Evolutionary conservation across 2,888 invertebrate species (phyloP).

Genomic region (Oxystoma pomonae): DNA sequence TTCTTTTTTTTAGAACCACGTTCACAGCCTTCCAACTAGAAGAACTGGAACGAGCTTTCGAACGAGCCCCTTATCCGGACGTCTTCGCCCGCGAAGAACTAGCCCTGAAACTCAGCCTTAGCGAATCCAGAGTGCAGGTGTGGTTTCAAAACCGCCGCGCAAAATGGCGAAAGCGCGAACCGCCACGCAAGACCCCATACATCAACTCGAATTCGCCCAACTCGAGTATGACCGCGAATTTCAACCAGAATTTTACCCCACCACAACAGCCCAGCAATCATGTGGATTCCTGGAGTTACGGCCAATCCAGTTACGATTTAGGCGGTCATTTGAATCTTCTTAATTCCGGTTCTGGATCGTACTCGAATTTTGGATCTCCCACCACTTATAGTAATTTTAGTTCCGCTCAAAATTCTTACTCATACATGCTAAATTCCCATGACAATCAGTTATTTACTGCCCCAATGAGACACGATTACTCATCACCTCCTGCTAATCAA

Average conservation of each 20-base stretch:
- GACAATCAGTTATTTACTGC: slow-evolving; percentile 65
- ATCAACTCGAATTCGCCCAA: slow-evolving; percentile 67
- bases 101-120: slow-evolving; percentile 83
- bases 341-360: slow-evolving; percentile 57
- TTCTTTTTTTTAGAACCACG: slow-evolving; percentile 69
- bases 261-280: slow-evolving; percentile 47
- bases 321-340: slow-evolving; percentile 71
- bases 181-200: slow-evolving; percentile 84
- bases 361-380: slow-evolving; percentile 59
- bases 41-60: slow-evolving; percentile 89
- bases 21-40: slow-evolving; percentile 94
- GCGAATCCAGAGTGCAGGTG: slow-evolving; percentile 73
- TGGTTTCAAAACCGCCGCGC: slow-evolving; percentile 91
- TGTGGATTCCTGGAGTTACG: slow-evolving; percentile 72
- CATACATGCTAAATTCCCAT: slow-evolving; percentile 66
- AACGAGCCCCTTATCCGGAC: slow-evolving; percentile 93
- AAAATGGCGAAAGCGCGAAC: slow-evolving; percentile 92
- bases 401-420: slow-evolving; percentile 55
- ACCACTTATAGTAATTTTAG: slow-evolving; percentile 64
- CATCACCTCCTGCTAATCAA: slow-evolving; percentile 53
- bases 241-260: slow-evolving; percentile 54
- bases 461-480: slow-evolving; percentile 56
- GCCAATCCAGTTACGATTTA: slow-evolving; percentile 73
- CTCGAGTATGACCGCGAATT: slow-evolving; percentile 51
- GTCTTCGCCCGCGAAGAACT: slow-evolving; percentile 93